Evolutionary conservation across 2,797 vertebrate genomes (phyloP).

Genomic region (Chlorospingus semifuscus): DNA sequence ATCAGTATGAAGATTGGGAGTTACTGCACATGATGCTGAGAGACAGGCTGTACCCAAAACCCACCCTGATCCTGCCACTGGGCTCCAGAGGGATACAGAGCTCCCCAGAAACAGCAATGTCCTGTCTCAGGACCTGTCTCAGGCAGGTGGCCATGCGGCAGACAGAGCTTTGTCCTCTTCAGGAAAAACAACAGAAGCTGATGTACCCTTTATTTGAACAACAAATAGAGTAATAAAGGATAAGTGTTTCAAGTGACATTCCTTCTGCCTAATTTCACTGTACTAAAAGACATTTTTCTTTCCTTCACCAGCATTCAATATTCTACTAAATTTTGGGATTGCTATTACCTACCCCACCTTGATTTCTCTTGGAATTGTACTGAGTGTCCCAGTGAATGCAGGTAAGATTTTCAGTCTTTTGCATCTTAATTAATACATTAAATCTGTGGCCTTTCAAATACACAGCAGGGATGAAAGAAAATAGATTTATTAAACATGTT

Average conservation of each 20-base stretch:
- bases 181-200: background rate
- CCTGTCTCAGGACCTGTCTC: too few relatives aligned
- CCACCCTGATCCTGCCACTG: background rate
- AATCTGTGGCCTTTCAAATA: background rate
- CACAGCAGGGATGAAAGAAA: background rate
- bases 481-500: background rate
- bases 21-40: background rate
- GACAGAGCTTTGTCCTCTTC: background rate
- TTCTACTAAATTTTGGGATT: constrained; percentile 96
- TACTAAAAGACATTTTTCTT: background rate
- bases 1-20: background rate
- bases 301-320: constrained; percentile 88
- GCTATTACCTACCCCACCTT: constrained; percentile 94
- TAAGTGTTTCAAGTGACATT: background rate
- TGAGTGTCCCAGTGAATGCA: constrained; percentile 95
- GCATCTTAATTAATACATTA: background rate
- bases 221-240: background rate
- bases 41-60: background rate
- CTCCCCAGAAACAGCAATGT: background rate
- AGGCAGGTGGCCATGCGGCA: background rate
- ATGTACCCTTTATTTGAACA: background rate
- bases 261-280: background rate
- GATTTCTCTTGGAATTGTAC: constrained; percentile 94
- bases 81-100: background rate
- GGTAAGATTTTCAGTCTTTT: constrained; percentile 76